Evolutionary conservation across 2,113 vertebrate species (phyloP).

Genomic region (Recurvirostra avosetta): DNA sequence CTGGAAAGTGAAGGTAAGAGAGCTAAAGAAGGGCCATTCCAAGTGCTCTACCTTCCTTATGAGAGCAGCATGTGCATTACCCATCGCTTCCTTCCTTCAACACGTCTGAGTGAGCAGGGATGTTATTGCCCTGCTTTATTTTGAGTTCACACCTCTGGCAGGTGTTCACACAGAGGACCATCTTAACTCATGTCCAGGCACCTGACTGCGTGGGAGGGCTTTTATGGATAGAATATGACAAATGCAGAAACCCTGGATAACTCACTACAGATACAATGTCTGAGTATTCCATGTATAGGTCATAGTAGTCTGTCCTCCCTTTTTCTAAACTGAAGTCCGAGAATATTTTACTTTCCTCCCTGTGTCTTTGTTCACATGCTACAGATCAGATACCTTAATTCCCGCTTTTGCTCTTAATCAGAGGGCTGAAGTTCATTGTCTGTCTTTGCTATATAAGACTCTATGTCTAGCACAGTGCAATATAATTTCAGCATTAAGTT

Average conservation of each 20-base stretch:
- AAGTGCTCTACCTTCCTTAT: background rate
- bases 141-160: background rate
- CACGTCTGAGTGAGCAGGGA: background rate
- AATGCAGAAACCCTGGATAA: background rate
- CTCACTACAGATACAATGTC: background rate
- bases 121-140: background rate
- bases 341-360: background rate
- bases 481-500: background rate
- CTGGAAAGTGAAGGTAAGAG: background rate
- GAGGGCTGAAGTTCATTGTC: background rate
- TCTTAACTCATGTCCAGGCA: background rate
- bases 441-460: background rate
- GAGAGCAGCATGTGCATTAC: rapidly evolving
- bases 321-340: background rate
- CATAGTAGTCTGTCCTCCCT: background rate
- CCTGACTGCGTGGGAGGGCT: background rate
- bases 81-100: background rate
- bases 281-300: background rate
- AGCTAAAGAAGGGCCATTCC: background rate
- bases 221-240: background rate
- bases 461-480: background rate
- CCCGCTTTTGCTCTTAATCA: background rate
- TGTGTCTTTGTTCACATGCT: background rate
- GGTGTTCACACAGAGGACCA: background rate
- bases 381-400: background rate